Evolutionary conservation across 35 echinoderm and acorn worm species (phyloP), one percentile per base, ranked within the genome.

Genomic region (Nesometra sesokonis): DNA sequence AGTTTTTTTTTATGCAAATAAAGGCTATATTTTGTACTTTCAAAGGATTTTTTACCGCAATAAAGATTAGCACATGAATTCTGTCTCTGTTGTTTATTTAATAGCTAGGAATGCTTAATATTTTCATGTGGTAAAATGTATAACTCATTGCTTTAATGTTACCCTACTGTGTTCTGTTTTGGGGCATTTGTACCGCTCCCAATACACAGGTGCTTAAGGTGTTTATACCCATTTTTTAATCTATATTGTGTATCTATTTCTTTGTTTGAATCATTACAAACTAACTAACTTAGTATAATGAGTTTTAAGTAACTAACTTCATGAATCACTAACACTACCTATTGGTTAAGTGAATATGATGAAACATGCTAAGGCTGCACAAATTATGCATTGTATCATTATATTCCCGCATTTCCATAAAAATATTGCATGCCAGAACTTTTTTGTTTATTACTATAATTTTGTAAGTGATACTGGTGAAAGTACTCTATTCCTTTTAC

Each of bases 11-110:
- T 17, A 17, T 27, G 9, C 8, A 67, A 67, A 67, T 67, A 67
- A 67, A 67, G 52, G 52, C 52, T 67, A 67, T 67, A 67, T 67
- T 67, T 67, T 67, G 52, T 67, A 67, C 52, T 67, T 67, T 67
- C 52, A 67, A 67, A 67, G 52, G 52, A 67, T 67, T 67, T 67
- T 67, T 67, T 67, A 67, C 23, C 21, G 52, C 52, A 67, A 67
- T 67, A 67, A 67, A 67, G 1, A 9, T 5, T 67, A 67, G 52
- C 52, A 67, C 52, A 67, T 3, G 9, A 67, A 19, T 1, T 67
- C 21, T 27, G 52, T 67, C 11, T 67, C 52, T 67, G 52, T 67
- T 27, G 52, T 67, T 67, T 67, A 5, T 67, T 67, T 67, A 67
- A 9, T 67, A 67, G 1, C 0, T 27, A 67, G 52, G 52, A 67